Evolutionary conservation across 2,888 invertebrate species (phyloP).

Genomic region (Eilema depressum): DNA sequence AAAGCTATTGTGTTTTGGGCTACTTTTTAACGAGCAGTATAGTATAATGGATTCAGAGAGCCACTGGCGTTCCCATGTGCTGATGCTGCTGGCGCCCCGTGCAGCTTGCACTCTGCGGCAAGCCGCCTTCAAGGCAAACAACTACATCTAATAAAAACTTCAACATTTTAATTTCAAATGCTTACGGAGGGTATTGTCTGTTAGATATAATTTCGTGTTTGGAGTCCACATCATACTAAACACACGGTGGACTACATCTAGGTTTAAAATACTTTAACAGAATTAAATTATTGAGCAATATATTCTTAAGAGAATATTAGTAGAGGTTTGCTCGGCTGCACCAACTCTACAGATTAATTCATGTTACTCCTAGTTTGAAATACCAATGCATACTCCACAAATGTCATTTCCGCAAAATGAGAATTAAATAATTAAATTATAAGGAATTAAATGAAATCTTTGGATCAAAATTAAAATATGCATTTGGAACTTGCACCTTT

Average conservation of each 20-base stretch:
- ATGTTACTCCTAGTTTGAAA: conserved; percentile 80
- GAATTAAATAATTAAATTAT: conserved; percentile 72
- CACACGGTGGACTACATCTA: conserved; percentile 81
- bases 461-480: conserved; percentile 85
- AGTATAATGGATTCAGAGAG: conserved; percentile 71
- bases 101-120: conserved; percentile 71
- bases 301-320: conserved; percentile 84
- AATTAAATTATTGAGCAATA: conserved; percentile 87
- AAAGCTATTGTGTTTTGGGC: conserved; percentile 50
- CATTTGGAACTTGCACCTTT: conserved; percentile 83
- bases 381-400: conserved; percentile 85
- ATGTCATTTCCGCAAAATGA: conserved; percentile 80
- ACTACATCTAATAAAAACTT: conserved; percentile 84
- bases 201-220: conserved; percentile 82
- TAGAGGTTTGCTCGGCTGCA: conserved; percentile 87
- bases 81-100: conserved; percentile 73
- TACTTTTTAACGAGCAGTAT: conserved; percentile 59
- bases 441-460: conserved; percentile 82
- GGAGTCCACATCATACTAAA: conserved; percentile 78
- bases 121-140: conserved; percentile 79
- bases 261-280: conserved; percentile 84
- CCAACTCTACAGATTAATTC: conserved; percentile 83
- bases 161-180: conserved; percentile 74
- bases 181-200: conserved; percentile 87
- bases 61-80: conserved; percentile 62